Conservation (phyloP, 2,113 vertebrate species). For the Oncorhynchus nerka region DNA sequence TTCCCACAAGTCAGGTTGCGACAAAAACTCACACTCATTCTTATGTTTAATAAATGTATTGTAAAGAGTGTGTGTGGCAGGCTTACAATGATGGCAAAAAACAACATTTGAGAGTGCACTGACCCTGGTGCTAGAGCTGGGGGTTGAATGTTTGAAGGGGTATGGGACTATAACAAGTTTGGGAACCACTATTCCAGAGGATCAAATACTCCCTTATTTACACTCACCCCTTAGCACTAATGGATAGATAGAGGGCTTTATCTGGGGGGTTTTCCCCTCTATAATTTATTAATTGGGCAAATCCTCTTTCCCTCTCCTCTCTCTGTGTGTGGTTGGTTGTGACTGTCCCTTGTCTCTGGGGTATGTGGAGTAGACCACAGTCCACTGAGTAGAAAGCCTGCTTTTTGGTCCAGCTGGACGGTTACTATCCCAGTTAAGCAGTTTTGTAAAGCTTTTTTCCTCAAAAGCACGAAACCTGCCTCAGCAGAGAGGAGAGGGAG, state of each 20-base stretch:
- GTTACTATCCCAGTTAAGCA: slow-evolving; percentile 24
- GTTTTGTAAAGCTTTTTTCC: slow-evolving; percentile 28
- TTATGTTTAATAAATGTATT: too few relatives aligned
- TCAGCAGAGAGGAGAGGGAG: slow-evolving; percentile 39
- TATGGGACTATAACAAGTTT: too few relatives aligned
- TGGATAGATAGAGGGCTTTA: slow-evolving; percentile 48
- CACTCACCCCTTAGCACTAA: slow-evolving; percentile 41
- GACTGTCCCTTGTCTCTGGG: slow-evolving; percentile 36
- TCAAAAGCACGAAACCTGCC: slow-evolving; percentile 42
- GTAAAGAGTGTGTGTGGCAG: too few relatives aligned
- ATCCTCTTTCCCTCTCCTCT: slow-evolving; percentile 27
- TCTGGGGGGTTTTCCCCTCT: slow-evolving; percentile 47
- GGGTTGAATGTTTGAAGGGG: too few relatives aligned
- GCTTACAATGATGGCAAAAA: too few relatives aligned
- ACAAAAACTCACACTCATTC: too few relatives aligned
- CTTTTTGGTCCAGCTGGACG: slow-evolving; percentile 19
- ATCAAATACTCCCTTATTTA: slow-evolving; percentile 52
- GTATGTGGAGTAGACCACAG: slow-evolving; percentile 1
- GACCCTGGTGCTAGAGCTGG: too few relatives aligned
- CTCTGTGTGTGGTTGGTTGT: slow-evolving; percentile 29
- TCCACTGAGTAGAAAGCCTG: slow-evolving; percentile 10
- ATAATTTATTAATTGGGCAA: slow-evolving; percentile 59
- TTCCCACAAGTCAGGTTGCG: too few relatives aligned
- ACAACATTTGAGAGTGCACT: too few relatives aligned
- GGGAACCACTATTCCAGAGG: slow-evolving; percentile 5